A percentile compares a stretch with the other conserved stretches of the same genome.
Conservation (phyloP, 2,113 vertebrate species). For the Pipa parva region DNA sequence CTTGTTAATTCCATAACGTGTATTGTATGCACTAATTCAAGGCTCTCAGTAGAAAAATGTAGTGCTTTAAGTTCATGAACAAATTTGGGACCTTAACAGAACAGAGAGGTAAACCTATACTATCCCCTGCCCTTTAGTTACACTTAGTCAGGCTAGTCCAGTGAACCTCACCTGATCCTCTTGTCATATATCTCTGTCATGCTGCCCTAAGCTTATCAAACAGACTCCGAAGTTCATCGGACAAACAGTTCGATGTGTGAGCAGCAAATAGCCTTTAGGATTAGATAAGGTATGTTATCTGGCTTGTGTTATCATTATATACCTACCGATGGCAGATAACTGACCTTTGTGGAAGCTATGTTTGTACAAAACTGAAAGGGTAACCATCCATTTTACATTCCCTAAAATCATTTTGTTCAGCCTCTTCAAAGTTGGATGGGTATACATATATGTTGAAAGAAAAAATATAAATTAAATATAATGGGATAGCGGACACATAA, state of each 20-base stretch:
- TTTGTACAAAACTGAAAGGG: conserved; percentile 1
- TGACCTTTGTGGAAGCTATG: conserved; percentile 3
- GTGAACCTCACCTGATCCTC: conserved; percentile 33
- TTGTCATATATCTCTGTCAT: background rate
- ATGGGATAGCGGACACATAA: no score
- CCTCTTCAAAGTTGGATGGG: no score
- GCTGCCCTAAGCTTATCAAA: conserved; percentile 15
- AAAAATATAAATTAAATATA: no score
- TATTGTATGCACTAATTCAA: no score
- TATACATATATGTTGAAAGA: no score
- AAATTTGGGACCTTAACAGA: background rate
- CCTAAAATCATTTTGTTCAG: background rate
- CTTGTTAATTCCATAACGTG: no score
- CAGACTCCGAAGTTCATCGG: conserved; percentile 9
- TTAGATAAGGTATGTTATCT: conserved; percentile 22
- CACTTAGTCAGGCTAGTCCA: background rate
- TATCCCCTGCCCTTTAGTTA: background rate
- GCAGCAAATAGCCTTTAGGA: conserved; percentile 11
- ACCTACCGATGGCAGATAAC: conserved; percentile 19
- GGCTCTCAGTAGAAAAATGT: no score
- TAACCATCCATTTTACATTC: background rate
- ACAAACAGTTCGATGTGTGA: conserved; percentile 5
- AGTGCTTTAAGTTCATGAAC: no score
- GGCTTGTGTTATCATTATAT: conserved; percentile 12
- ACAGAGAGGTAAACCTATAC: conserved; percentile 5